phyloP scores from a whole-genome alignment of 2,113 vertebrate species.

The Synchiropus splendidus region DNA sequence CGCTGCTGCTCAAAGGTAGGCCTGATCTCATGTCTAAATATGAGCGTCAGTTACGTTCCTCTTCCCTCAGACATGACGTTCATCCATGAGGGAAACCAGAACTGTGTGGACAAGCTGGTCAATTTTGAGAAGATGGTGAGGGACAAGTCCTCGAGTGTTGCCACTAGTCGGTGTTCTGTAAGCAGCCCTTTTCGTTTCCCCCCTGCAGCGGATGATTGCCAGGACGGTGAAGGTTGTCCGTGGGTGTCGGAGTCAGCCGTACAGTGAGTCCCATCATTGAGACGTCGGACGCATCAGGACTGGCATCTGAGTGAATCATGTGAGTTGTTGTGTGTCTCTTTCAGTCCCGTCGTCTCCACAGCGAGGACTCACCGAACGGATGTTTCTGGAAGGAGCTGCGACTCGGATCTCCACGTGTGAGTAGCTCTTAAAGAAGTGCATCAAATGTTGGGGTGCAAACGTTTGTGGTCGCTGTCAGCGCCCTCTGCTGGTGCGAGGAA shows the following conservation, averaged over 20 bases:
- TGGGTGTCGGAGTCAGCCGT: conserved; percentile 74
- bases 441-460: too few relatives aligned
- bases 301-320: neutral
- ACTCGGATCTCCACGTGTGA: conserved; percentile 78
- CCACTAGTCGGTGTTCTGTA: too few relatives aligned
- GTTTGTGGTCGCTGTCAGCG: too few relatives aligned
- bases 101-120: conserved; percentile 78
- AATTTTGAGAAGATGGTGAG: conserved; percentile 98
- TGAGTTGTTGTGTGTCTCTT: neutral
- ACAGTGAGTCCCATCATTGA: conserved; percentile 53
- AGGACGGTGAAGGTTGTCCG: conserved; percentile 77
- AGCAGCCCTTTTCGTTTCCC: too few relatives aligned
- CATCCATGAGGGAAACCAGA: conserved; percentile 90
- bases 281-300: too few relatives aligned
- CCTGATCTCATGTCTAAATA: too few relatives aligned
- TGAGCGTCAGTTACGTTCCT: too few relatives aligned
- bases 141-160: too few relatives aligned
- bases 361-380: conserved; percentile 76
- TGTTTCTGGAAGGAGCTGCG: conserved; percentile 74
- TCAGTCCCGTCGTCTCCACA: conserved; percentile 84
- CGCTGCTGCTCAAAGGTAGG: conserved; percentile 92
- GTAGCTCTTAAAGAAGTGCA: conserved; percentile 22
- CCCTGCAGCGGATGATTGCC: conserved; percentile 82
- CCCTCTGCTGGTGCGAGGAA: neutral
- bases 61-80: conserved; percentile 82